Percentiles rank a stretch among this genome's conserved stretches.
Evolutionary conservation across 2,797 vertebrate genomes (phyloP).

Genomic region (Nannoperca australis): DNA sequence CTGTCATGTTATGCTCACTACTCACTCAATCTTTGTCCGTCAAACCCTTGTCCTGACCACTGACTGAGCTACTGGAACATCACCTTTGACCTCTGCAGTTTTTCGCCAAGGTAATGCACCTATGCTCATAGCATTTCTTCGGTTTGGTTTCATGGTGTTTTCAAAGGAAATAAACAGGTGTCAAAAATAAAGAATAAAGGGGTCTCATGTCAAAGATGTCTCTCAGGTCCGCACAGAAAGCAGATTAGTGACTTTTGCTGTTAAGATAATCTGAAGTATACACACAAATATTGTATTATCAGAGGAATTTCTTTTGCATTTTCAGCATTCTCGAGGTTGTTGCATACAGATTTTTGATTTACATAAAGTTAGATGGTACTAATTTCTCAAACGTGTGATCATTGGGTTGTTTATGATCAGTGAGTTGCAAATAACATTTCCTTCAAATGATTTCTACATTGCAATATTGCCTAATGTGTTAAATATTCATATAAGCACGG

Average conservation of each 20-base stretch:
- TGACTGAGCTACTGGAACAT: conserved; percentile 89
- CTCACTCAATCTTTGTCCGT: conserved; percentile 88
- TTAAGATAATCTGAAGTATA: conserved; percentile 22
- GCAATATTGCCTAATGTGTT: conserved; percentile 28
- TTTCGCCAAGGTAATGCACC: conserved; percentile 88
- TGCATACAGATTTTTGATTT: conserved; percentile 27
- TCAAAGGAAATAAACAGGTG: conserved; percentile 59
- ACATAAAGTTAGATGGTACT: conserved; percentile 20
- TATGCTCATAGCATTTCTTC: conserved; percentile 81
- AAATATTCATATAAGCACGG: conserved; percentile 29
- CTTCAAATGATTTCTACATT: conserved; percentile 42
- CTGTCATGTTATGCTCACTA: conserved; percentile 88
- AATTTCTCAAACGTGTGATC: conserved; percentile 44
- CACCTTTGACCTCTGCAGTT: conserved; percentile 88
- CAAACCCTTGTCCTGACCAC: conserved; percentile 89
- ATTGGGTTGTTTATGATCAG: conserved; percentile 40
- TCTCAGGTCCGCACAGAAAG: conserved; percentile 29
- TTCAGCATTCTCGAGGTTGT: conserved; percentile 20
- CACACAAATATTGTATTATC: conserved; percentile 17
- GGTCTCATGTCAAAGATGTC: conserved; percentile 35
- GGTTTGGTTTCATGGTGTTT: conserved; percentile 77
- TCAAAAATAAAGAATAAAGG: conserved; percentile 36
- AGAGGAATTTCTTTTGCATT: conserved; percentile 7
- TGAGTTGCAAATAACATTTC: conserved; percentile 27
- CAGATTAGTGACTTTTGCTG: conserved; percentile 25